Evolutionary conservation across 2,113 vertebrate species (phyloP).

Genomic region (Cyphomyrus plagiostoma): DNA sequence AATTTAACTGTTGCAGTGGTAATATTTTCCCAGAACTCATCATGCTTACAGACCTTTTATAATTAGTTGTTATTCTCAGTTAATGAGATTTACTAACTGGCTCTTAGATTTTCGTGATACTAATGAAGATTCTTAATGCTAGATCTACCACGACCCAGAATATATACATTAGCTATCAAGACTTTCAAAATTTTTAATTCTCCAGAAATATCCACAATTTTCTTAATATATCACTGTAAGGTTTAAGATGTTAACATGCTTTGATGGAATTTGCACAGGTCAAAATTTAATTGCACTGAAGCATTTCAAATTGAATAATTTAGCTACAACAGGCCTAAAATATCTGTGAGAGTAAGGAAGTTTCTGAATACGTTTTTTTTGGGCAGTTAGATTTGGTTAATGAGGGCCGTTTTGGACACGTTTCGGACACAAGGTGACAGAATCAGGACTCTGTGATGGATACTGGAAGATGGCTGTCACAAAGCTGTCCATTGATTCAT

Average conservation of each 20-base stretch:
- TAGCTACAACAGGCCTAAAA: not conserved
- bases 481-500: not conserved
- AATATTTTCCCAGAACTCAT: not conserved
- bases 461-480: constrained; percentile 7
- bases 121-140: constrained; percentile 49
- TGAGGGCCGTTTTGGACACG: not conserved
- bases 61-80: constrained; percentile 61
- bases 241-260: constrained; percentile 26
- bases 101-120: constrained; percentile 45
- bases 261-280: constrained; percentile 23
- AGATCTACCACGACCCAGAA: constrained; percentile 15
- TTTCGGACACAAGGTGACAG: not conserved
- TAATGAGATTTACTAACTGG: constrained; percentile 65
- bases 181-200: constrained; percentile 41
- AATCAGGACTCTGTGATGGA: constrained; percentile 16
- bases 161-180: constrained; percentile 32
- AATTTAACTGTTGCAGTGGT: not conserved
- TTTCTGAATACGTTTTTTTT: not conserved
- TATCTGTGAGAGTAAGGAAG: not conserved
- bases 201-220: constrained; percentile 34
- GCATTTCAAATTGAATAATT: not conserved
- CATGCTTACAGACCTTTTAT: constrained; percentile 28
- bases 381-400: not conserved
- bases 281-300: constrained; percentile 36
- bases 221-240: constrained; percentile 41